Percentiles rank a stretch among this genome's conserved stretches.
Evolutionary conservation across 2,797 vertebrate species (phyloP).

Genomic region (Ciconia nigra): DNA sequence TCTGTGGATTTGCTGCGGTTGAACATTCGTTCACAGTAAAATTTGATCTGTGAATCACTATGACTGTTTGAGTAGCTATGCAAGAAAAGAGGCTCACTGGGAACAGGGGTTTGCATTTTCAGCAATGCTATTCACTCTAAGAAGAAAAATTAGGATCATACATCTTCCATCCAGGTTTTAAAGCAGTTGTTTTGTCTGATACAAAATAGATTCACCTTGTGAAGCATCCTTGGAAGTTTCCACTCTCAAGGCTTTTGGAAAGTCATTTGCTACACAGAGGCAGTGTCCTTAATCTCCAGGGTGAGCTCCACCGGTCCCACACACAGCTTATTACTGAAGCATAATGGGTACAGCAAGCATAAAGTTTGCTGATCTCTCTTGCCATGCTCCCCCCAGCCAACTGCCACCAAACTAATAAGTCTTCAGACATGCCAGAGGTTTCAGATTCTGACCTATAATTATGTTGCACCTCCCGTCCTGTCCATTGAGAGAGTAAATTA

Average conservation of each 20-base stretch:
- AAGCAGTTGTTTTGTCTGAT: not conserved
- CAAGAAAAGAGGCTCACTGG: not conserved
- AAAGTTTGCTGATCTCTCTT: not conserved
- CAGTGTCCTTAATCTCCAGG: not conserved
- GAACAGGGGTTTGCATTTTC: not conserved
- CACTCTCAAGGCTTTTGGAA: not conserved
- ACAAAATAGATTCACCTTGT: not conserved
- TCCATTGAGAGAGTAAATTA: slow-evolving; percentile 25
- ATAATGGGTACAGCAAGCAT: not conserved
- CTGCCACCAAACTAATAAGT: not conserved
- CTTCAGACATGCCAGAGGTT: not conserved
- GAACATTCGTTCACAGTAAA: not conserved
- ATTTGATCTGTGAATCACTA: not conserved
- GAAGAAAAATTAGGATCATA: not conserved
- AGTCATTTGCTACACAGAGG: not conserved
- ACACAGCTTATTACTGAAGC: not conserved
- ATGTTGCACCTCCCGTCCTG: not conserved
- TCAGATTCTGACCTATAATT: slow-evolving; percentile 12
- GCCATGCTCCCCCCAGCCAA: not conserved
- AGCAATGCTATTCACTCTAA: not conserved
- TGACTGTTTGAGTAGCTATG: not conserved
- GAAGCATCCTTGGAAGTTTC: not conserved
- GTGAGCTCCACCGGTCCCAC: not conserved
- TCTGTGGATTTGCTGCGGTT: not conserved
- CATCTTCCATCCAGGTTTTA: not conserved